These are phyloP conservation scores for Paedocypris sp. DNA, from an alignment of 2,113 vertebrate genomes.

Conservation along the genomic window DNA sequence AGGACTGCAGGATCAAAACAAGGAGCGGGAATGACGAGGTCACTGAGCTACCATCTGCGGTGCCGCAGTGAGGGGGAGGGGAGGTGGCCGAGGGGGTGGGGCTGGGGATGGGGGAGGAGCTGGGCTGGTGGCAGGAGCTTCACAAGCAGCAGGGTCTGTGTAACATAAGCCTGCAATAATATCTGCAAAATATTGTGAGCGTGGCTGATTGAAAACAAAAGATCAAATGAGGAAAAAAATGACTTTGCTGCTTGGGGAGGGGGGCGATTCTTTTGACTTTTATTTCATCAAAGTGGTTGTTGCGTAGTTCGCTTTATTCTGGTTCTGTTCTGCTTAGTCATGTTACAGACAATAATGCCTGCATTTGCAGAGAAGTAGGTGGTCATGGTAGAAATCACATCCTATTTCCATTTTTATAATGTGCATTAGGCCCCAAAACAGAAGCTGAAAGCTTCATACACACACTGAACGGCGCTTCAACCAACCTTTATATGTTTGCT, in stretches of 20 bases:
- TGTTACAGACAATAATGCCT: no score
- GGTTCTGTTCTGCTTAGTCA: no score
- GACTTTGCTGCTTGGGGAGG: no score
- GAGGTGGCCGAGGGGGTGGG: slow-evolving; percentile 54
- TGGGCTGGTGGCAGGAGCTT: slow-evolving; percentile 39
- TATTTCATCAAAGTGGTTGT: no score
- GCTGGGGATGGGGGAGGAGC: slow-evolving; percentile 48
- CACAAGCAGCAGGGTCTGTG: slow-evolving; percentile 51
- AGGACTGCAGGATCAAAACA: slow-evolving; percentile 79
- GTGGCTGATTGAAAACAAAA: no score
- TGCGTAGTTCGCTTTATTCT: no score
- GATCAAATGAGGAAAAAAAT: no score
- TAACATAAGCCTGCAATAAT: not conserved
- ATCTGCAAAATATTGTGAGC: not conserved
- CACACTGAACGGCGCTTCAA: not conserved
- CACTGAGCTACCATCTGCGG: slow-evolving; percentile 82
- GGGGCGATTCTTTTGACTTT: no score
- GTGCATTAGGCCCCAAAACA: no score
- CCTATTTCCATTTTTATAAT: no score
- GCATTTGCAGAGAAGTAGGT: no score
- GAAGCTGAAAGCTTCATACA: slow-evolving; percentile 19
- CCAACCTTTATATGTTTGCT: slow-evolving; percentile 5
- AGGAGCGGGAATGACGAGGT: slow-evolving; percentile 80
- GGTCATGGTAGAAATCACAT: no score
- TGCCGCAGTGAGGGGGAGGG: slow-evolving; percentile 75